phyloP scores from a whole-genome alignment of 2,888 invertebrate species.

The Parnassius mnemosyne region DNA sequence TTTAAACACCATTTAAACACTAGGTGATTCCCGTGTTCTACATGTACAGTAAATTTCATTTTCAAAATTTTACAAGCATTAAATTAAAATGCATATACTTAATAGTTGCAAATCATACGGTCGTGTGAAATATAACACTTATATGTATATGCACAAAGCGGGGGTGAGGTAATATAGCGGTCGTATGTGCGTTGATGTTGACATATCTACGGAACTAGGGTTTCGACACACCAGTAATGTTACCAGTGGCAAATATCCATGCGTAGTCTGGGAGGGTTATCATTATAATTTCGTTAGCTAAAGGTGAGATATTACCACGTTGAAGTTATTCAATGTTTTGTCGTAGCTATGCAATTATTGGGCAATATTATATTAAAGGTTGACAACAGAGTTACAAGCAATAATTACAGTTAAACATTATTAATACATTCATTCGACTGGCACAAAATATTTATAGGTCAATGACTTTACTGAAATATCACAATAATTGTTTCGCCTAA shows the following conservation, averaged over 20 bases:
- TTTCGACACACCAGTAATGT: constrained; percentile 53
- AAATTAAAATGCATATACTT: neutral
- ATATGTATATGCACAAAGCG: constrained; percentile 67
- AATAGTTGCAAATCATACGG: constrained; percentile 30
- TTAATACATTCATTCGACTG: too few species aligned
- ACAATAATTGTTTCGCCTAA: too few species aligned
- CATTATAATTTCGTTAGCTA: constrained; percentile 31
- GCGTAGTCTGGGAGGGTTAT: constrained; percentile 43
- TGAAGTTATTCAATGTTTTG: constrained; percentile 16
- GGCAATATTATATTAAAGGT: constrained; percentile 31
- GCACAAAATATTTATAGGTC: too few species aligned
- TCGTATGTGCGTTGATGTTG: constrained; percentile 49
- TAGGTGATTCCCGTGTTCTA: too few species aligned
- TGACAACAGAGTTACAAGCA: neutral
- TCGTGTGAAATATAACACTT: constrained; percentile 48
- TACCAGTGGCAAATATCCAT: constrained; percentile 59
- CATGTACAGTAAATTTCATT: too few species aligned
- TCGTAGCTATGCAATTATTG: constrained; percentile 30
- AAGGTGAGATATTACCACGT: constrained; percentile 26
- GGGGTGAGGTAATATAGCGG: constrained; percentile 59
- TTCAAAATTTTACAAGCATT: neutral
- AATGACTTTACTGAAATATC: too few species aligned
- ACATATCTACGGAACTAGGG: constrained; percentile 71
- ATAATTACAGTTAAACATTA: neutral
- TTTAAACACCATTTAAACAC: too few species aligned